These are phyloP conservation scores for Conus canariensis DNA, from an alignment of 2,888 invertebrate species.

Conservation along the genomic window DNA sequence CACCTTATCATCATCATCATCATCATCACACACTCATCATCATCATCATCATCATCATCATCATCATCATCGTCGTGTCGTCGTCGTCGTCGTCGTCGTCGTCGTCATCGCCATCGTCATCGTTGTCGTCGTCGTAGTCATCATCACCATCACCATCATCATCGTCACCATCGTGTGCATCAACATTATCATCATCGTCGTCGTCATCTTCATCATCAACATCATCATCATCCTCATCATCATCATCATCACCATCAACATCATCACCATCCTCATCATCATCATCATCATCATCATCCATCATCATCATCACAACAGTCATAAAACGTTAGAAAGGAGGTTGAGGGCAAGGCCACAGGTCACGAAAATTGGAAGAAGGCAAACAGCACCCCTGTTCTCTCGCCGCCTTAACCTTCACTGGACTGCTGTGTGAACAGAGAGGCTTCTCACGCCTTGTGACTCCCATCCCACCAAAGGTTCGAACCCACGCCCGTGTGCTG, in stretches of 20 bases:
- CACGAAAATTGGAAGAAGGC: no score
- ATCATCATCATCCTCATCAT: background rate
- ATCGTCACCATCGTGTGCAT: background rate
- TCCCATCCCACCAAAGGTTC: no score
- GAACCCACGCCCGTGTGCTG: no score
- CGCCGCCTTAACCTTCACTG: no score
- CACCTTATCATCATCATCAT: background rate
- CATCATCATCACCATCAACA: background rate
- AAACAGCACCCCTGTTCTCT: no score
- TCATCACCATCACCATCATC: background rate
- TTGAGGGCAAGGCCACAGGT: no score
- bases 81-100: background rate
- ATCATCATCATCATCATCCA: background rate
- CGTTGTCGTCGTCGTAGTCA: background rate
- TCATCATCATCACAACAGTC: background rate
- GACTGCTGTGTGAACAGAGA: no score
- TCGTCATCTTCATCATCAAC: background rate
- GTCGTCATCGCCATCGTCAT: constrained; percentile 4
- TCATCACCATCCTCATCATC: background rate
- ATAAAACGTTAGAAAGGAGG: background rate
- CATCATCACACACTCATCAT: background rate
- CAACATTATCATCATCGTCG: background rate
- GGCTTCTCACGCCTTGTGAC: no score
- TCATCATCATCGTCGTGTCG: background rate
- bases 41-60: background rate